These are phyloP conservation scores for Ennomos fuscantarius DNA, from an alignment of 2,888 invertebrate species.

Conservation along the genomic window DNA sequence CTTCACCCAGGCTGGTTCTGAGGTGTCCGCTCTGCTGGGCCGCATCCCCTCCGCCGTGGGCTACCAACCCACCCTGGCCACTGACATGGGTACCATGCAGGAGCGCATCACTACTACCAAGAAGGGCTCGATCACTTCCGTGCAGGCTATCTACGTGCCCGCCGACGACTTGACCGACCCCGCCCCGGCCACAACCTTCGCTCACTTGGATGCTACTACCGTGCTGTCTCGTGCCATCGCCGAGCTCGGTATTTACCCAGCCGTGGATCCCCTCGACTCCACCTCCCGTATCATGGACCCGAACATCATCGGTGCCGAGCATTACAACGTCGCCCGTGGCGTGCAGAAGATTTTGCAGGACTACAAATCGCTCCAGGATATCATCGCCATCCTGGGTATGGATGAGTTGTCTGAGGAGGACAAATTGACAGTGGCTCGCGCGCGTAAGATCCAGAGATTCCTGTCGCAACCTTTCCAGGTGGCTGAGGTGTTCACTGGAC, in stretches of 20 bases:
- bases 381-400: constrained; percentile 96
- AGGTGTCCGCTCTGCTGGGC: constrained; percentile 95
- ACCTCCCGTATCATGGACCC: constrained; percentile 98
- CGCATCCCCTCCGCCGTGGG: constrained; percentile 98
- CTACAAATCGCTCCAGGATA: constrained; percentile 91
- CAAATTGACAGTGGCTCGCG: constrained; percentile 95
- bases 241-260: constrained; percentile 97
- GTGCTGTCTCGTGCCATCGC: constrained; percentile 97
- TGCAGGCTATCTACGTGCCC: constrained; percentile 98
- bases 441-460: constrained; percentile 97
- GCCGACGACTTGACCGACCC: constrained; percentile 99
- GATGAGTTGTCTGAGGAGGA: constrained; percentile 97
- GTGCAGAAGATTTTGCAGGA: constrained; percentile 97
- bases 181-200: constrained; percentile 97
- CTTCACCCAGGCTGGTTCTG: constrained; percentile 96
- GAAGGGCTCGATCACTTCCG: constrained; percentile 98
- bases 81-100: constrained; percentile 99
- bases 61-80: constrained; percentile 97
- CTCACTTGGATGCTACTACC: constrained; percentile 98
- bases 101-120: constrained; percentile 97
- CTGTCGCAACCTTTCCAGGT: constrained; percentile 97
- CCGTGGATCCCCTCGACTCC: constrained; percentile 97
- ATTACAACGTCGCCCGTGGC: constrained; percentile 95
- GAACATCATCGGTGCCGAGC: constrained; percentile 94
- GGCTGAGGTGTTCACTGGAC: constrained; percentile 97